These are phyloP conservation scores for Sarcophilus harrisii DNA, from an alignment of 2,797 vertebrate species.

Conservation along the genomic window DNA sequence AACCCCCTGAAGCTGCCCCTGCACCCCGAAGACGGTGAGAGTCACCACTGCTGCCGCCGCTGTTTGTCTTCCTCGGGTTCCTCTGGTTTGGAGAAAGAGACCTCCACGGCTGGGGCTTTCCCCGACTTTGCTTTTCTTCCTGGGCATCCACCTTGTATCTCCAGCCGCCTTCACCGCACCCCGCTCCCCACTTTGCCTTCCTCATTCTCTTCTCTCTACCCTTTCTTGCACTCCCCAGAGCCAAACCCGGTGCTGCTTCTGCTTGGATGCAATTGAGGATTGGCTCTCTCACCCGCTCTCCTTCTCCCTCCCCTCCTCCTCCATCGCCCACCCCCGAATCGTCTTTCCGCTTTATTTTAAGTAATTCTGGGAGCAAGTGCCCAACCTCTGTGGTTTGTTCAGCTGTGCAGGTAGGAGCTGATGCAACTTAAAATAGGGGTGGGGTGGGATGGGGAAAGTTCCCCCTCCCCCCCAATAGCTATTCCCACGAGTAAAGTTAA, in stretches of 20 bases:
- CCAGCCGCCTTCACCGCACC: background rate
- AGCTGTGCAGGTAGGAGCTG: slow-evolving; percentile 54
- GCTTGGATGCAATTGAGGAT: slow-evolving; percentile 36
- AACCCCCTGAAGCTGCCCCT: slow-evolving; percentile 97
- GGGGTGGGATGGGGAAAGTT: slow-evolving; percentile 14
- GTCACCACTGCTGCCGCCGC: slow-evolving; percentile 37
- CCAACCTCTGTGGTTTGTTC: background rate
- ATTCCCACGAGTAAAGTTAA: background rate
- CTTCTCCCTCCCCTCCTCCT: background rate
- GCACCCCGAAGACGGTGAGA: slow-evolving; percentile 94
- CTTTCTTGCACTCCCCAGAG: background rate
- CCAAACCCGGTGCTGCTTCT: background rate
- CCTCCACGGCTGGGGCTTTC: background rate
- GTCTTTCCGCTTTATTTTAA: background rate
- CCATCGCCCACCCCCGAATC: background rate
- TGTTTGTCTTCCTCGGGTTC: slow-evolving; percentile 11
- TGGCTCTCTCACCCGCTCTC: slow-evolving; percentile 17
- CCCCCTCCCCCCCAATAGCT: background rate
- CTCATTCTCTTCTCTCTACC: fast-evolving
- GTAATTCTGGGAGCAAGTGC: slow-evolving; percentile 22
- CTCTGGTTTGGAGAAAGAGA: slow-evolving; percentile 55
- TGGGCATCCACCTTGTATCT: background rate
- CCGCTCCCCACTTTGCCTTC: background rate
- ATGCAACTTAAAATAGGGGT: slow-evolving; percentile 55
- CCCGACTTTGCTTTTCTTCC: background rate